Evolutionary conservation across 1,140 invertebrate species (phyloP), one percentile per base, ranked within the genome.

Genomic region (Sitobion miscanthi): DNA sequence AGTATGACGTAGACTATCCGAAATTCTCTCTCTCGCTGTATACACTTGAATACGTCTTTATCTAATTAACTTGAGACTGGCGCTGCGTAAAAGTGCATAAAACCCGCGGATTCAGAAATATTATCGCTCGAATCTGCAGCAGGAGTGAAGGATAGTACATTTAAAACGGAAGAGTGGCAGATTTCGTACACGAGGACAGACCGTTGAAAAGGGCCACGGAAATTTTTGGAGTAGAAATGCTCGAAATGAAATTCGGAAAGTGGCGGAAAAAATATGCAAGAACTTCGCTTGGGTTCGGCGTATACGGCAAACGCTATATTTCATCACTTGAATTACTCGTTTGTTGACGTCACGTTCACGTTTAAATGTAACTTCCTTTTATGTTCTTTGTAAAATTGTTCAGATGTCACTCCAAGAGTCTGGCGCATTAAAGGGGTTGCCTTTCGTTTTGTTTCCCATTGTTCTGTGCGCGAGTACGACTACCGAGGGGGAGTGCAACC

Each of bases 281-380:
- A 20, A 47, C 30, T 47, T 30, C 38, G 0, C 35, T 49, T 21
- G 17, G 49, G 38, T 89, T 89, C 54, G 38, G 14, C 11, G 49
- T 38, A 21, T 35, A 45, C n/a, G 21, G 35, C 42, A 54, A 89
- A 52, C 35, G 20, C 35, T 54, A 57, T 89, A 57, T 89, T 89
- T 89, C 49, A 89, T 38, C 87, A 89, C 87, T 89, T 89, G 87
- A 57, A 89, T 38, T 88, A 57, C 35, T 89, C 87, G 47, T 89
- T 89, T 57, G 87, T 54, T 38, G 87, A 89, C 87, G 87, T 57
- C 87, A 57, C 49, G 49, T 57, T 23, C 52, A 38, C n/a, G 87
- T 89, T 89, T 54, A 89, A 86, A 86, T 49, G 47, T 49, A 49
- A 89, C 87, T 89, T 89, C 52, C 87, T 89, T 89, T 89, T 54